Conservation (phyloP, 2,797 vertebrate genomes). For the Potorous gilbertii region DNA sequence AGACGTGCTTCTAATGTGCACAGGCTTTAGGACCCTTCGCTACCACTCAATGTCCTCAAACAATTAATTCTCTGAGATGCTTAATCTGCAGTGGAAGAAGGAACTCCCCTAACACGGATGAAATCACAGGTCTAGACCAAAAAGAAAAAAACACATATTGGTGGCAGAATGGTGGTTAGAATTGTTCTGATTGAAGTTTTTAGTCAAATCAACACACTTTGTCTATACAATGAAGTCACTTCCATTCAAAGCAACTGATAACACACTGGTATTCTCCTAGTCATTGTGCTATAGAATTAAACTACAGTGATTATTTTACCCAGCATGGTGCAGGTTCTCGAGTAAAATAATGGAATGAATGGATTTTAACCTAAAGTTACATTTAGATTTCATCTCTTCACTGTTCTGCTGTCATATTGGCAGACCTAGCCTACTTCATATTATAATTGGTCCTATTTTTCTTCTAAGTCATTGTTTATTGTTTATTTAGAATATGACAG, state of each 20-base stretch:
- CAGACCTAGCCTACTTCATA: not conserved
- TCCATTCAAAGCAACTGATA: not conserved
- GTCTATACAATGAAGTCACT: not conserved
- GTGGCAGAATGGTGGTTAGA: not conserved
- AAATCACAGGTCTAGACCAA: not conserved
- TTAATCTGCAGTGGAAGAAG: not conserved
- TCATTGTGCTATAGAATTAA: not conserved
- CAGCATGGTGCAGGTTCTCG: not conserved
- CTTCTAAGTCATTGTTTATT: not conserved
- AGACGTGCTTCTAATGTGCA: not conserved
- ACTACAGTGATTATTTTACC: not conserved
- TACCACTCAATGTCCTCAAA: not conserved
- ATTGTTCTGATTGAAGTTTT: conserved; percentile 15
- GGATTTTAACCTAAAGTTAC: not conserved
- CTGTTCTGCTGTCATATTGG: not conserved
- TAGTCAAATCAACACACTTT: conserved; percentile 14
- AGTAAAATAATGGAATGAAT: not conserved
- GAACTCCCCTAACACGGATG: not conserved
- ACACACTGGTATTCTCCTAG: not conserved
- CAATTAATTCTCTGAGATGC: not conserved
- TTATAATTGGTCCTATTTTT: not conserved
- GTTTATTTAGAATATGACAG: conserved; percentile 16
- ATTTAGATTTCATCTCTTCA: not conserved
- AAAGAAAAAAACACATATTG: not conserved
- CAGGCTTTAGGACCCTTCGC: not conserved